These are phyloP conservation scores for Tolypeutes matacus DNA, from an alignment of 2,797 vertebrate genomes.

Conservation along the genomic window DNA sequence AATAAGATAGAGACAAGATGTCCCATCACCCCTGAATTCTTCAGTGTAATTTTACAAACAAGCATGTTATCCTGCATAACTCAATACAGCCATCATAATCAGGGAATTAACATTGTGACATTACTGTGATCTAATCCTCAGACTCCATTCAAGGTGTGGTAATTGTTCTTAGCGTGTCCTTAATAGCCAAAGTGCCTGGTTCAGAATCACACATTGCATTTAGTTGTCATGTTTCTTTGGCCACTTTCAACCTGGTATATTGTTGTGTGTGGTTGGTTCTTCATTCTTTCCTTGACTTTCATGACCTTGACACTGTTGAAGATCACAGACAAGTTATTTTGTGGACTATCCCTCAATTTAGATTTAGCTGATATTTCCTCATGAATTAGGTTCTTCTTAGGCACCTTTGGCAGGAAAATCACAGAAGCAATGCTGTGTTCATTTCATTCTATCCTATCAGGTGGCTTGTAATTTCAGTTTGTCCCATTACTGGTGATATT, in stretches of 20 bases:
- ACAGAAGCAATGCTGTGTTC: slow-evolving; percentile 3
- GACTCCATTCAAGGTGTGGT: not conserved
- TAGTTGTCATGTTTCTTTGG: not conserved
- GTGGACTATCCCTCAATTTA: not conserved
- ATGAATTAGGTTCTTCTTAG: not conserved
- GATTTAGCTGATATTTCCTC: not conserved
- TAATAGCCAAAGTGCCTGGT: not conserved
- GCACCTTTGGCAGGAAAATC: not conserved
- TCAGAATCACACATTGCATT: not conserved
- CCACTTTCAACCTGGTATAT: not conserved
- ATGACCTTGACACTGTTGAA: not conserved
- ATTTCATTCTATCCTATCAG: not conserved
- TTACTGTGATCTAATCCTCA: not conserved
- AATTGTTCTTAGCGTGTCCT: not conserved
- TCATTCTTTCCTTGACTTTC: not conserved
- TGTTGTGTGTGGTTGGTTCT: not conserved
- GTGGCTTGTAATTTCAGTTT: not conserved
- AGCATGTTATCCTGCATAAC: not conserved
- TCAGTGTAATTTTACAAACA: not conserved
- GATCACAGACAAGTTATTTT: not conserved
- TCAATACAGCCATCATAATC: not conserved
- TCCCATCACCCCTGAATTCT: not conserved
- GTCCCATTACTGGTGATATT: not conserved
- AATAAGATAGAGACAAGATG: not conserved
- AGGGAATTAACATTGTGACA: not conserved